These are phyloP conservation scores for Troides oblongomaculatus DNA, from an alignment of 2,888 invertebrate genomes.

Conservation along the genomic window DNA sequence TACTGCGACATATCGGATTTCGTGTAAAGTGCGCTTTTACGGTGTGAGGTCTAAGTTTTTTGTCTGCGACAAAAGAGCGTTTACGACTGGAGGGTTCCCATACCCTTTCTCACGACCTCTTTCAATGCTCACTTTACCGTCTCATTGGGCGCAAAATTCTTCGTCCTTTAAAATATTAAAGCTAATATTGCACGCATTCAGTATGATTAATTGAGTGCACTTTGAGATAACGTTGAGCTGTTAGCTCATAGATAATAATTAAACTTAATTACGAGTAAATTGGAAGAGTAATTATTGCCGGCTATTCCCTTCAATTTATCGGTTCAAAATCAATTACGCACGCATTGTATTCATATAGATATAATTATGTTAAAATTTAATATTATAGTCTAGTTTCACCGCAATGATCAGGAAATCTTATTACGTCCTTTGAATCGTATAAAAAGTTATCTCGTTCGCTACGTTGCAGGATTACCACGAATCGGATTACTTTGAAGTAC, in stretches of 20 bases:
- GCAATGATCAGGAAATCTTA: no score
- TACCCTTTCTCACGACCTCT: constrained; percentile 33
- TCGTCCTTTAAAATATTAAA: background rate
- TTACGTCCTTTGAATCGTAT: no score
- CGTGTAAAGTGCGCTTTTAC: constrained; percentile 39
- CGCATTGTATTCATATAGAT: no score
- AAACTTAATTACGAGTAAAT: constrained; percentile 8
- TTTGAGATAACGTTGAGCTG: constrained; percentile 6
- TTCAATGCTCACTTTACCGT: constrained; percentile 19
- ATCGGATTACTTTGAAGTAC: no score
- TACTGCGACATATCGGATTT: constrained; percentile 47
- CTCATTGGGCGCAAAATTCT: constrained; percentile 5
- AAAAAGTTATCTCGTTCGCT: no score
- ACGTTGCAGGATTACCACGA: no score
- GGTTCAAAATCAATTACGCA: background rate
- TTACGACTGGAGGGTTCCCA: constrained; percentile 39
- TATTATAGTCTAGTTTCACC: no score
- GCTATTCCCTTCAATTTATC: background rate
- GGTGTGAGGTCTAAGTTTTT: constrained; percentile 54
- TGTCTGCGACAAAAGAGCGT: constrained; percentile 37
- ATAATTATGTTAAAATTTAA: no score
- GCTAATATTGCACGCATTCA: background rate
- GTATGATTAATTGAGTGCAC: background rate
- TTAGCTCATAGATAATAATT: constrained; percentile 12
- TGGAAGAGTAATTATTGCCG: background rate